phyloP scores from a whole-genome alignment of 2,797 vertebrate species.

The Takifugu ocellatus region DNA sequence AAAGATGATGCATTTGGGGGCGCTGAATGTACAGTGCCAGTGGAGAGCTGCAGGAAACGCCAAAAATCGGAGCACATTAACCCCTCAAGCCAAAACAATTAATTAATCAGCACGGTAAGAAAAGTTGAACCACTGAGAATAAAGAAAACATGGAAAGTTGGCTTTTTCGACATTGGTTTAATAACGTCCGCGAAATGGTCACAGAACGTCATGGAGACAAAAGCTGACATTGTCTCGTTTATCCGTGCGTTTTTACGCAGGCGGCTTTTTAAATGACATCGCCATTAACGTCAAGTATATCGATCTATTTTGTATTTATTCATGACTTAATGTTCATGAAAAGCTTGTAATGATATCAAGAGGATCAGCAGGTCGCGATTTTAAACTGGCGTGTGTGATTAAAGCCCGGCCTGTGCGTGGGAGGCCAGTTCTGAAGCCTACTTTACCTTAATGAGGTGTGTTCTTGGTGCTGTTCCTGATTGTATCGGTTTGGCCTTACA shows the following conservation, averaged over 20 bases:
- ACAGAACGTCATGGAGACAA: conserved; percentile 27
- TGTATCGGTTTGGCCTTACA: conserved; percentile 15
- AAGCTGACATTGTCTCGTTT: conserved; percentile 9
- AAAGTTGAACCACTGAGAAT: neutral
- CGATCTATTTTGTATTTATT: neutral
- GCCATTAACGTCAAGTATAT: neutral
- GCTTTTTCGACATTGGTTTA: conserved; percentile 1
- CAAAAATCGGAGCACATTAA: too few relatives aligned
- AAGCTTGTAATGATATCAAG: conserved; percentile 21
- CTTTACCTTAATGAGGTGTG: conserved; percentile 40
- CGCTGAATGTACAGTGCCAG: too few relatives aligned
- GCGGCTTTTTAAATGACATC: neutral
- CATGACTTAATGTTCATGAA: neutral
- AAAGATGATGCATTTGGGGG: too few relatives aligned
- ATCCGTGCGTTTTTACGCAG: conserved; percentile 12
- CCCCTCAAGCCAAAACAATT: too few relatives aligned
- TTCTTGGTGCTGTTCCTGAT: conserved; percentile 17
- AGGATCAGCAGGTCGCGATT: conserved; percentile 33
- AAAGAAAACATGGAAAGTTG: conserved; percentile 1
- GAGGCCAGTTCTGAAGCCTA: conserved; percentile 52
- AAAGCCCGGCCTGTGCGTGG: conserved; percentile 45
- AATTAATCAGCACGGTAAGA: too few relatives aligned
- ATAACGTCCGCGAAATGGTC: conserved; percentile 34
- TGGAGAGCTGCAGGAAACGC: too few relatives aligned
- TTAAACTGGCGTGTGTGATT: conserved; percentile 33